Evolutionary conservation across 2,888 invertebrate genomes (phyloP).

Genomic region (Nysson spinosus): DNA sequence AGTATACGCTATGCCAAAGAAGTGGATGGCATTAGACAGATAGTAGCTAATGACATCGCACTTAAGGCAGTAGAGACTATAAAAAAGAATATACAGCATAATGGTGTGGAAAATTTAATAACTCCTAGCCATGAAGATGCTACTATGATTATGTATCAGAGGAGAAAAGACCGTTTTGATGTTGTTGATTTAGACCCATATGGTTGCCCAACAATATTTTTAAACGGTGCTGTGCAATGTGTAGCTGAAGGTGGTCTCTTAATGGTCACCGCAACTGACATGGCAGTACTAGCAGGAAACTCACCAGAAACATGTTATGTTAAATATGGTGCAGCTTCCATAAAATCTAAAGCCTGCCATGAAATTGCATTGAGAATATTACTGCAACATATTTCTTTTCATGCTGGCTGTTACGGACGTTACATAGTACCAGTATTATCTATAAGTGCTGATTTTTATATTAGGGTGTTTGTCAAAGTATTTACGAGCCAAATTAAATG

Average conservation of each 20-base stretch:
- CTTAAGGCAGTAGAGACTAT: conserved; percentile 91
- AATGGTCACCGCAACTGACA: conserved; percentile 97
- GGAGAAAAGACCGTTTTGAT: conserved; percentile 86
- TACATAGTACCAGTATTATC: conserved; percentile 95
- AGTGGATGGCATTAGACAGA: conserved; percentile 87
- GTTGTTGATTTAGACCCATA: conserved; percentile 98
- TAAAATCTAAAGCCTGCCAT: conserved; percentile 93
- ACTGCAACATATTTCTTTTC: conserved; percentile 91
- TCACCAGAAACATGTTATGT: conserved; percentile 94
- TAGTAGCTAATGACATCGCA: conserved; percentile 96
- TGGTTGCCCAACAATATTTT: conserved; percentile 94
- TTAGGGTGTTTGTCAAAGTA: conserved; percentile 94
- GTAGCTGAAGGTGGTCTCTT: conserved; percentile 90
- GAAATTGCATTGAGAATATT: conserved; percentile 98
- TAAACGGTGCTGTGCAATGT: conserved; percentile 92
- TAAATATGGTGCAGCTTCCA: conserved; percentile 95
- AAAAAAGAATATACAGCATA: conserved; percentile 86
- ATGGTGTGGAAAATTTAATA: conserved; percentile 86
- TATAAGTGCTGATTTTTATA: conserved; percentile 97
- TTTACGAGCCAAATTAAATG: conserved; percentile 89
- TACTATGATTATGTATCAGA: conserved; percentile 91
- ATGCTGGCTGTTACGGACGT: conserved; percentile 94
- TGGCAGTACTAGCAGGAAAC: conserved; percentile 97
- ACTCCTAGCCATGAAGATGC: conserved; percentile 91
- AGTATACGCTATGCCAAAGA: conserved; percentile 98